Conservation (phyloP, 1,140 invertebrate genomes). For the Drosophila melanica region DNA sequence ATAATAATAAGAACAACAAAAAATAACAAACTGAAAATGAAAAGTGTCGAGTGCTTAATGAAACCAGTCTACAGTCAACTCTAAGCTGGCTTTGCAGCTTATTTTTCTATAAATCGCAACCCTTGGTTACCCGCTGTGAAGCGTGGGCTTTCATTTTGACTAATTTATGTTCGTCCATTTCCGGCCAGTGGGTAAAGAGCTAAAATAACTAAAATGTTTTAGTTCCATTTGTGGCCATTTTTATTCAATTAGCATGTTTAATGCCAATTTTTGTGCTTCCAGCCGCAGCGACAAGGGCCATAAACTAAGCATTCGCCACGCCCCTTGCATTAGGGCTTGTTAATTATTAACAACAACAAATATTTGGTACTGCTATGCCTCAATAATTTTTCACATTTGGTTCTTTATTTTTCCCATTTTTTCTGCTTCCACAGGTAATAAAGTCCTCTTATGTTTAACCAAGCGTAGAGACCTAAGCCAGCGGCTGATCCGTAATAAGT, state of each 20-base stretch:
- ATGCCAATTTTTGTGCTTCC: constrained; percentile 28
- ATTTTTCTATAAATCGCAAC: background rate
- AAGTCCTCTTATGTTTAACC: constrained; percentile 54
- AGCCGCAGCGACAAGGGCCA: constrained; percentile 27
- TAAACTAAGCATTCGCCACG: constrained; percentile 38
- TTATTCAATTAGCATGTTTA: constrained; percentile 64
- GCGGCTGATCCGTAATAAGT: background rate
- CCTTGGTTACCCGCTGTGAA: background rate
- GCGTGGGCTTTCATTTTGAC: constrained; percentile 14
- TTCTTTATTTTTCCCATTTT: constrained; percentile 32
- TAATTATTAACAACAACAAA: constrained; percentile 74
- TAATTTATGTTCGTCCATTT: constrained; percentile 58
- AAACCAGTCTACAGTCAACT: background rate
- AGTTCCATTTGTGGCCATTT: constrained; percentile 57
- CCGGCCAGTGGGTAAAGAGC: constrained; percentile 26
- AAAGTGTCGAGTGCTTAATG: constrained; percentile 9
- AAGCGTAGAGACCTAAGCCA: constrained; percentile 2
- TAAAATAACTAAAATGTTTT: constrained; percentile 7
- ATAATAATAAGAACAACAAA: background rate
- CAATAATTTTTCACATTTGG: constrained; percentile 44
- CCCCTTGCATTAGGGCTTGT: constrained; percentile 26
- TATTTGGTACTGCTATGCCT: constrained; percentile 22
- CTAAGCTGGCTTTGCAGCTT: too few species aligned
- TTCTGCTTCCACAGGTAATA: constrained; percentile 52
- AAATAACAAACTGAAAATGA: background rate